Evolutionary conservation across 2,797 vertebrate genomes (phyloP).

Genomic region (Sebastes taczanowskii): DNA sequence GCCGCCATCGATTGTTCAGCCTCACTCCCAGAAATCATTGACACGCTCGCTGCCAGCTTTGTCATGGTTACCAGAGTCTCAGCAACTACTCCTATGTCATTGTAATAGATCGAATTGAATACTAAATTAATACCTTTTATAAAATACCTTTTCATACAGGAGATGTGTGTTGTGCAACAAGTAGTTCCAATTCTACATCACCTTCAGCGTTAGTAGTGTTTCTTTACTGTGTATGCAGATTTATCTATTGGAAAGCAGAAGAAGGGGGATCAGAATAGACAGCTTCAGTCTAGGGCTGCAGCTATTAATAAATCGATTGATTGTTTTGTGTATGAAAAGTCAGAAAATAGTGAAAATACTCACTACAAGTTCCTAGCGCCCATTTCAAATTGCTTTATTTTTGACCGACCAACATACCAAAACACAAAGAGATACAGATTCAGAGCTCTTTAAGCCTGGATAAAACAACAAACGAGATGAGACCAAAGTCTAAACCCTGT

Average conservation of each 20-base stretch:
- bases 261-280: neutral
- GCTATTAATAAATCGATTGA: neutral
- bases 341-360: no score
- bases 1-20: neutral
- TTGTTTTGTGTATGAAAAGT: neutral
- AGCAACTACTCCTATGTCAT: neutral
- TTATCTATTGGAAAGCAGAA: neutral
- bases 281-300: neutral
- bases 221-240: neutral
- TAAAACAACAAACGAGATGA: neutral
- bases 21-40: conserved; percentile 12
- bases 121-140: no score
- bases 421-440: neutral
- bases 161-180: neutral
- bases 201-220: neutral
- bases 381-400: neutral
- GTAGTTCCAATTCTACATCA: neutral
- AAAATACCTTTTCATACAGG: neutral
- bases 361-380: neutral
- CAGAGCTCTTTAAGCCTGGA: neutral
- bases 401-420: neutral
- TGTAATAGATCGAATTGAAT: neutral
- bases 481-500: conserved; percentile 13
- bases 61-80: conserved; percentile 13
- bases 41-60: neutral